Percentiles rank a stretch among this genome's conserved stretches.
Evolutionary conservation across 92 coral and sea anemone genomes (phyloP).

Genomic region (Epizoanthus fatuus): DNA sequence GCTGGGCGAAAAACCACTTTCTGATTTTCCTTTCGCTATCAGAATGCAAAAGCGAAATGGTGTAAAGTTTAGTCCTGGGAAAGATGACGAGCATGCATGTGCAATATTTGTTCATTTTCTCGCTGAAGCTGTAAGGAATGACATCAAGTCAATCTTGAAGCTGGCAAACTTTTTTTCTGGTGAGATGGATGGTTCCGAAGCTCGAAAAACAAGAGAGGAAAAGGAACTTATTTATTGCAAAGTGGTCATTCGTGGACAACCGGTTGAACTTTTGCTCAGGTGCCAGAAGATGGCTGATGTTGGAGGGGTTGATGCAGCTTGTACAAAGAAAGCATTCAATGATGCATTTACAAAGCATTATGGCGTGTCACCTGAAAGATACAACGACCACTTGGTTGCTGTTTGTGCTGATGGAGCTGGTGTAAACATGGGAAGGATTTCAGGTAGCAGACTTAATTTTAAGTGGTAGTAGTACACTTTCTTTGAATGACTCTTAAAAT

Average conservation of each 20-base stretch:
- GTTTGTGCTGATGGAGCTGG: constrained; percentile 66
- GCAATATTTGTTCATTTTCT: constrained; percentile 60
- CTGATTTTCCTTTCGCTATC: constrained; percentile 39
- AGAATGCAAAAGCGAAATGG: constrained; percentile 46
- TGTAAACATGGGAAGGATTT: constrained; percentile 56
- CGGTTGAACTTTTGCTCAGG: constrained; percentile 40
- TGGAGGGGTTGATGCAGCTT: constrained; percentile 57
- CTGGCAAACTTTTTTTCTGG: constrained; percentile 47
- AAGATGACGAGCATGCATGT: constrained; percentile 58
- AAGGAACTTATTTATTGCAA: constrained; percentile 51
- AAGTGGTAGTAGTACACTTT: not conserved
- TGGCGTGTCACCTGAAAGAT: constrained; percentile 39
- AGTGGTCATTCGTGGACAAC: constrained; percentile 53
- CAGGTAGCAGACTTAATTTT: not conserved
- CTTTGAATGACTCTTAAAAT: constrained; percentile 8
- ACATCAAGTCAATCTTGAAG: constrained; percentile 54
- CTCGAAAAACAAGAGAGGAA: constrained; percentile 32
- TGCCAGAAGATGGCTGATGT: constrained; percentile 56
- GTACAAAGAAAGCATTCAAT: constrained; percentile 47
- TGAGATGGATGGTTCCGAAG: constrained; percentile 45
- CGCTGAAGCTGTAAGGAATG: constrained; percentile 51
- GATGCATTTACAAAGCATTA: constrained; percentile 53
- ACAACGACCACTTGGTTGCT: constrained; percentile 43
- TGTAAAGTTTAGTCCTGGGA: constrained; percentile 42
- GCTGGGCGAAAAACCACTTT: constrained; percentile 27